Conservation (phyloP, 2,113 vertebrate species). For the Arenaria interpres region DNA sequence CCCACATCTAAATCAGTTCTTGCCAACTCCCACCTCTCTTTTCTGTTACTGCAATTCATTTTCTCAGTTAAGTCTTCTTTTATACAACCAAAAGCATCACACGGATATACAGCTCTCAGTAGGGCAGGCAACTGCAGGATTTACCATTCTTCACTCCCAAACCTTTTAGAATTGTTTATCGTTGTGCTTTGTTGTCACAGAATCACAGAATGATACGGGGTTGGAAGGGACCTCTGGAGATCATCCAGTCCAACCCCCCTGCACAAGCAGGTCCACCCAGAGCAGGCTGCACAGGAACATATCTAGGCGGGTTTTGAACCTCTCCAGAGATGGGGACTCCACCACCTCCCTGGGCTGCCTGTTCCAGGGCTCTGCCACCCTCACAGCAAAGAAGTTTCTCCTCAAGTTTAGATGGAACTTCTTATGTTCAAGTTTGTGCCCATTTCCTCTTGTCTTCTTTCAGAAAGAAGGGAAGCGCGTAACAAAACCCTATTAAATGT, state of each 20-base stretch:
- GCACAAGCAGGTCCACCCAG: no score
- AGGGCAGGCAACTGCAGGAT: not conserved
- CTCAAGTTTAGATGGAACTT: no score
- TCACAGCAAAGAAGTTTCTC: no score
- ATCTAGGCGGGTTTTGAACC: no score
- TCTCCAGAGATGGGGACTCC: no score
- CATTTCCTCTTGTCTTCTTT: not conserved
- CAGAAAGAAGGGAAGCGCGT: not conserved
- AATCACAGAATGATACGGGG: no score
- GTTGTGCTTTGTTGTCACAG: not conserved
- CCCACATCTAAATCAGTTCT: not conserved
- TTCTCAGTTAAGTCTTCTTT: not conserved
- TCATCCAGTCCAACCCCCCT: no score
- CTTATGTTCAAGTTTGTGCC: no score
- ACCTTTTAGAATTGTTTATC: not conserved
- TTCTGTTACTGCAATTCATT: not conserved
- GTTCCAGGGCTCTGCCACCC: no score
- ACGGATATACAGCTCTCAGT: accelerated
- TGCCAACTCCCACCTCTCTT: not conserved
- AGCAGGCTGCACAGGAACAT: no score
- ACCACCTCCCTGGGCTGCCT: no score
- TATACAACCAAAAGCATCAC: not conserved
- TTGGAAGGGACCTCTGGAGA: no score
- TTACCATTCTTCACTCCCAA: not conserved
- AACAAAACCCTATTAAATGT: not conserved